Percentiles rank a stretch among this genome's conserved stretches.
Conservation (phyloP, 2,797 vertebrate species). For the Bradypodion pumilum region DNA sequence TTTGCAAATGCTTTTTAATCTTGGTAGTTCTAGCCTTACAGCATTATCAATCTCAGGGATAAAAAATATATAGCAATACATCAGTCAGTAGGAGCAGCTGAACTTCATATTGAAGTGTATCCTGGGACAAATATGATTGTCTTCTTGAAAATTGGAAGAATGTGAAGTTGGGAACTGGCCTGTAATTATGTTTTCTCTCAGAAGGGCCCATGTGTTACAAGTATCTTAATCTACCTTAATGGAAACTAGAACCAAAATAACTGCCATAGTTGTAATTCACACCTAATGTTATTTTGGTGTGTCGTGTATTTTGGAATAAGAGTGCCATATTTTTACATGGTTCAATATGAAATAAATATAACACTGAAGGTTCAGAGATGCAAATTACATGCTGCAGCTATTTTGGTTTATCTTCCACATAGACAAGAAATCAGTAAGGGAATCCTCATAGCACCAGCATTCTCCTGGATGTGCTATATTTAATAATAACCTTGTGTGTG, state of each 20-base stretch:
- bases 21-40: neutral
- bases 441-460: constrained; percentile 17
- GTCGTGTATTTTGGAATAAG: constrained; percentile 11
- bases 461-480: constrained; percentile 44
- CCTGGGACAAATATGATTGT: neutral
- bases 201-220: neutral
- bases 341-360: constrained; percentile 22
- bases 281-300: constrained; percentile 28
- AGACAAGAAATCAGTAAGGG: constrained; percentile 29
- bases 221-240: constrained; percentile 16
- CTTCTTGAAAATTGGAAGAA: neutral
- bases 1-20: neutral
- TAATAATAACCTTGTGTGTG: constrained; percentile 15
- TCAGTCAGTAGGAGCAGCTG: neutral
- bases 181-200: neutral
- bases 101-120: constrained; percentile 4
- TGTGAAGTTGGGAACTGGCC: neutral
- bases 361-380: constrained; percentile 17
- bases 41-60: neutral
- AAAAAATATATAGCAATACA: neutral
- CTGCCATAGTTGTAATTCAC: constrained; percentile 12
- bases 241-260: constrained; percentile 22
- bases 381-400: constrained; percentile 16
- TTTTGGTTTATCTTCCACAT: constrained; percentile 14
- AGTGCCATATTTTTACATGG: constrained; percentile 6